Evolutionary conservation across 2,888 invertebrate genomes (phyloP), one percentile per base, ranked within the genome.

Genomic region (Eustalomyia histrio): DNA sequence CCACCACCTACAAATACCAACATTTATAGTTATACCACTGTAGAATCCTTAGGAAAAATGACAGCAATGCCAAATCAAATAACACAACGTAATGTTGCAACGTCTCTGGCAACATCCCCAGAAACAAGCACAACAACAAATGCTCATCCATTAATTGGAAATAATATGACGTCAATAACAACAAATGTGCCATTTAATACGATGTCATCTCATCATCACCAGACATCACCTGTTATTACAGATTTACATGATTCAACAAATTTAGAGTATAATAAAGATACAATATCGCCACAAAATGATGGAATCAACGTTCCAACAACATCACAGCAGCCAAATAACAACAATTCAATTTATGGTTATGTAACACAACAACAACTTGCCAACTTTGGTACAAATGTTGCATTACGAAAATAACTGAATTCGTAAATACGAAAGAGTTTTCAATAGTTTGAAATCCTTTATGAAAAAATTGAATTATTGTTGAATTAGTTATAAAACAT

Each of bases 341-440:
- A 78, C 12, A 80, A 73, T 21, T 71, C 69, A 12, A 86, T 87
- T 71, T 85, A 84, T 69, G 88, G 88, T 6, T 88, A 88, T 83
- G 88, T 88, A 18, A 88, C 88, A 50, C 88, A 88, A 68, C 87
- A 87, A 83, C 88, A 88, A 79, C 82, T 88, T 4, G 87, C 87
- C 18, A 87, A 84, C 60, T 88, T 86, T 83, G 88, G 88, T 9
- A 24, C 88, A 85, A 83, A 84, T 82, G 75, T 74, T 80, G 72
- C 84, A 82, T 52, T 86, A 81, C 72, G 73, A 6, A 72, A 75
- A 53, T 57, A 82, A 74, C 39, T 78, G 9, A 74, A 67, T 55
- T 65, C 69, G 12, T 76, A 73, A 76, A 53, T 35, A 0, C 10
- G 2, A n/a, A 14, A 29, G 16, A 29, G n/a, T 53, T 35, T 55